Evolutionary conservation across 1,140 invertebrate species (phyloP), one percentile per base, ranked within the genome.

Genomic region (Triops cancriformis): DNA sequence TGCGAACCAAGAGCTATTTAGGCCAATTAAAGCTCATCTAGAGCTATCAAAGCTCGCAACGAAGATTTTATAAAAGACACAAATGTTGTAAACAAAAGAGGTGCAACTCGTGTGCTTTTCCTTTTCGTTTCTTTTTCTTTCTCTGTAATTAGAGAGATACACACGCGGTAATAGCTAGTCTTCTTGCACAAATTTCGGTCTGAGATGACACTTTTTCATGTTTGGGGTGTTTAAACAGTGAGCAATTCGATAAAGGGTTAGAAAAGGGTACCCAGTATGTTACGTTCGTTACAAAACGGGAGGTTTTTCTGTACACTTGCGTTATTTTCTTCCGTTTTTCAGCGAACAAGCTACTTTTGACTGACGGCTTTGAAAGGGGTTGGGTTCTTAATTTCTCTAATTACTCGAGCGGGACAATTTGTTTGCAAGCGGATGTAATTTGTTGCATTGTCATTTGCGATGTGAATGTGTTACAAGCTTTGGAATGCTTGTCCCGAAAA

Each of bases 381-480:
- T 64, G 51, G 51, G 51, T 64, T 64, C 51, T 64, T 64, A 64
- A 64, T 64, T 64, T 64, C 51, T 64, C 51, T 64, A 64, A 64
- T 64, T 64, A 64, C 51, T 64, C 51, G 51, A 64, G 51, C 51
- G 51, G 51, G 51, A 64, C 51, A 64, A 64, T 64, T 64, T 64
- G 51, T 64, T 64, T 64, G 51, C 51, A 64, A 64, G 51, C 51
- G 51, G 51, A 64, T 64, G 51, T 64, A 64, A 64, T 64, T 64
- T 64, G 51, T 64, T 64, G 51, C n/a, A 64, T 64, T 64, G 51
- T 64, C 51, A 64, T 64, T 64, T 64, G 51, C 23, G 51, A 23
- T 23, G 14, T 23, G 51, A 64, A 64, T 64, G 51, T 23, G 45
- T 5, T 64, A 64, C 18, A 64, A n/a, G 51, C 31, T 37, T 37